phyloP scores from a whole-genome alignment of 2,113 vertebrate species.

The Felis chaus region DNA sequence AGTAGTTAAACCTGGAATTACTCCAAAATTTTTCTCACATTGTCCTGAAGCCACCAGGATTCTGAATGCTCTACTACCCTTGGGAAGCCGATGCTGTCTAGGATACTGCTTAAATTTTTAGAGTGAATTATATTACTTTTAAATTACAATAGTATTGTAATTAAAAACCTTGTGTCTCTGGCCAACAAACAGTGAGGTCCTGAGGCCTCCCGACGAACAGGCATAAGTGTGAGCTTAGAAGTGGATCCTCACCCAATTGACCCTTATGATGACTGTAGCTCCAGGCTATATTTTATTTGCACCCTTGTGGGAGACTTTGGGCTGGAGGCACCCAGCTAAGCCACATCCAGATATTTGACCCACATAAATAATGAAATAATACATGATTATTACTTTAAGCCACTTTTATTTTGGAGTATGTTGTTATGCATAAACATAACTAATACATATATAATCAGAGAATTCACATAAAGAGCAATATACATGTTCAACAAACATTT shows the following conservation, averaged over 20 bases:
- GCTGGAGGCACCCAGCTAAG: not conserved
- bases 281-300: not conserved
- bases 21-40: not conserved
- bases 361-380: not conserved
- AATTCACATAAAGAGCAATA: not conserved
- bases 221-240: not conserved
- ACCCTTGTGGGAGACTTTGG: not conserved
- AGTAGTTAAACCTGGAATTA: not conserved
- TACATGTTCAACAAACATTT: not conserved
- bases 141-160: not conserved
- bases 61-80: not conserved
- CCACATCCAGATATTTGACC: not conserved
- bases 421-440: not conserved
- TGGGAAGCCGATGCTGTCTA: not conserved
- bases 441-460: not conserved
- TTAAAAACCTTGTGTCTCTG: not conserved
- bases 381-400: not conserved
- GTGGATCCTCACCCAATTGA: not conserved
- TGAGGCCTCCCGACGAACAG: too few species aligned
- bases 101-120: not conserved
- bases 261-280: not conserved
- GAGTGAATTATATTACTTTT: not conserved
- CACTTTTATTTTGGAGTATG: not conserved
- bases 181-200: not conserved
- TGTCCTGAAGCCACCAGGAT: not conserved